These are phyloP conservation scores for Orthosia incerta DNA, from an alignment of 2,888 invertebrate species.

Conservation along the genomic window DNA sequence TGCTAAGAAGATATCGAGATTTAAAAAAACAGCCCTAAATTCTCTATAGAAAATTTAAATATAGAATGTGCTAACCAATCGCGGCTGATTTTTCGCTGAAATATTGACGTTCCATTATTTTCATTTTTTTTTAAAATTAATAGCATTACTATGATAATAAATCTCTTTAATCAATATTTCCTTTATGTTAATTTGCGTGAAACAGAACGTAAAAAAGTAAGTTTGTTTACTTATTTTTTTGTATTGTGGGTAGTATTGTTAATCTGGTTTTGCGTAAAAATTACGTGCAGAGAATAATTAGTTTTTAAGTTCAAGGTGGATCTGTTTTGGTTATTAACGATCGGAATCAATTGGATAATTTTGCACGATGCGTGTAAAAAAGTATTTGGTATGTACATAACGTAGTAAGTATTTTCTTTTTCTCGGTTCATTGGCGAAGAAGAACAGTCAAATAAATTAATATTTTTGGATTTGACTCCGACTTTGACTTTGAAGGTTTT, in stretches of 20 bases:
- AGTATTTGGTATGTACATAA: not conserved
- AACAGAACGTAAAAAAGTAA: not conserved
- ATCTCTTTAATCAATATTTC: not conserved
- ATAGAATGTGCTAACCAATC: too few species aligned
- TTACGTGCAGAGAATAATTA: conserved; percentile 39
- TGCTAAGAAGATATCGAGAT: too few species aligned
- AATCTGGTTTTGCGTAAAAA: conserved; percentile 19
- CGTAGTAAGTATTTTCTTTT: not conserved
- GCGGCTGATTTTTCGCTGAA: not conserved
- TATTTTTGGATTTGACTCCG: too few species aligned
- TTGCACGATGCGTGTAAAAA: conserved; percentile 9
- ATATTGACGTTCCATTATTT: not conserved
- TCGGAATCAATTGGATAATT: conserved; percentile 6
- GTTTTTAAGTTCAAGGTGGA: conserved; percentile 19
- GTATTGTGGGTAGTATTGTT: not conserved
- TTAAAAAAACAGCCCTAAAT: too few species aligned
- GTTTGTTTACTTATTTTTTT: conserved; percentile 42
- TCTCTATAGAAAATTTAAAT: too few species aligned
- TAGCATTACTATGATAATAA: not conserved
- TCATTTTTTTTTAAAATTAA: too few species aligned
- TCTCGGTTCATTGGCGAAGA: not conserved
- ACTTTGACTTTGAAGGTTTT: not conserved
- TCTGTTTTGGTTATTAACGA: conserved; percentile 4
- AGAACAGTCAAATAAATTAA: too few species aligned
- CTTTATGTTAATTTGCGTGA: not conserved